Base-by-base conservation (phyloP, 2,888 invertebrate species). In the Drosophila kuntzei region DNA sequence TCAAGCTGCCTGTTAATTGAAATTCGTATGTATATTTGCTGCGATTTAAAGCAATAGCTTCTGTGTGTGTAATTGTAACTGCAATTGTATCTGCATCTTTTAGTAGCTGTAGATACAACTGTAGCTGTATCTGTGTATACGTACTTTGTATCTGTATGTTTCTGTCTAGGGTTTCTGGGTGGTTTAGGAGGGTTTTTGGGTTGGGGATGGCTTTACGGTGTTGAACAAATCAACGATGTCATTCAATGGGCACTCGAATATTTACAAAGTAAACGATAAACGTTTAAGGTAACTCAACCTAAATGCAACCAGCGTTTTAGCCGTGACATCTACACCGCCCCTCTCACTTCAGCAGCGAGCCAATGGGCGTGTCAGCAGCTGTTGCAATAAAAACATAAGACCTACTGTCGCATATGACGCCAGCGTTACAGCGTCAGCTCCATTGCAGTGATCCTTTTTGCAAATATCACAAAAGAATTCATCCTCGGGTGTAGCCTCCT, bases 391-490 rank as follows among this genome's bases (percentile, higher is more conserved):
- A 39, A 59, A 37, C n/a, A 61, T 9, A 37, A 57, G n/a, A 5
- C 60, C 67, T 12, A 60, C 41, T 32, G 49, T 29, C 54, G 60
- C n/a, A 32, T 27, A 43, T 51, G 74, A 22, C 7, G 69, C 63
- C 25, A 78, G 46, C 83, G 73, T 71, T 7, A 71, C 62, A 16
- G 82, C 70, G 18, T 80, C 61, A n/a, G 90, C 82, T 2, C 88
- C 89, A 58, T 92, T 92, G 77, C 92, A 92, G 14, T 79, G 71
- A 70, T 92, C 91, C 37, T 76, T 58, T 6, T 80, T 79, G 59
- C 92, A 92, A 59, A 91, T 90, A 39, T 88, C 91, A 75, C 92
- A 92, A n/a, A 90, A 89, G 65, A 91, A 89, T 1, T 89, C 80
- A n/a, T 85, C 85, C 47, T 80, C 81, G 12, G 67, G 37, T 2